Evolutionary conservation across 2,797 vertebrate genomes (phyloP), one percentile per base, ranked within the genome.

Genomic region (Fistularia tabacaria): DNA sequence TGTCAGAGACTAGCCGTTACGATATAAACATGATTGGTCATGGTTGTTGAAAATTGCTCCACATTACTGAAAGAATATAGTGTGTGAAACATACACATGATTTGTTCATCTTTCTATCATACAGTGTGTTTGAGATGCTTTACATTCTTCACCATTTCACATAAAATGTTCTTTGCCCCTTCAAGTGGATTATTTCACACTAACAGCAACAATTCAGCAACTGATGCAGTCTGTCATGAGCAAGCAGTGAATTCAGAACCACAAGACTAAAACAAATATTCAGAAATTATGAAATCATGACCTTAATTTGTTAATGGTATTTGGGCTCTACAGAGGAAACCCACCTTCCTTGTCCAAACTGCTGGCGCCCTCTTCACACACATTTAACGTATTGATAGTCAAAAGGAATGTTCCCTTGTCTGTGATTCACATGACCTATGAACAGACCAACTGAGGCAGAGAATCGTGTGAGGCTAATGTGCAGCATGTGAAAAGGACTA

Each of bases 251-350:
- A n/a, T 51, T 7, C 60, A 36, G n/a, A 59, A 53, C 42, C 44
- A 40, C 10, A 1, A 15, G n/a, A 37, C 36, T 3, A 44, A 42
- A 37, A 59, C 44, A 63, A 59, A 53, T 55, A 46, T 11, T 14
- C 38, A 6, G 9, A 58, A 36, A 57, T 80, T 77, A 83, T 59
- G 51, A 72, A 77, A 82, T 54, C 50, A 41, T 64, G 73, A 72
- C 72, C 72, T 55, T 72, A 74, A 81, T 83, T 55, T 51, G 62
- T 51, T 57, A 39, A 7, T 73, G 77, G 51, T 78, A 49, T 66
- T 44, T 64, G 64, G 62, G 58, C 51, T 39, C 6, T 25, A 59
- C 38, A 54, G 49, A 59, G 56, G 7, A 71, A 66, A 71, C 49
- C 42, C 46, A 56, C 10, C 12, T 15, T 15, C 38, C 10, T 7